These are phyloP conservation scores for Galaxias olidus DNA, from an alignment of 2,797 vertebrate genomes.

Conservation along the genomic window DNA sequence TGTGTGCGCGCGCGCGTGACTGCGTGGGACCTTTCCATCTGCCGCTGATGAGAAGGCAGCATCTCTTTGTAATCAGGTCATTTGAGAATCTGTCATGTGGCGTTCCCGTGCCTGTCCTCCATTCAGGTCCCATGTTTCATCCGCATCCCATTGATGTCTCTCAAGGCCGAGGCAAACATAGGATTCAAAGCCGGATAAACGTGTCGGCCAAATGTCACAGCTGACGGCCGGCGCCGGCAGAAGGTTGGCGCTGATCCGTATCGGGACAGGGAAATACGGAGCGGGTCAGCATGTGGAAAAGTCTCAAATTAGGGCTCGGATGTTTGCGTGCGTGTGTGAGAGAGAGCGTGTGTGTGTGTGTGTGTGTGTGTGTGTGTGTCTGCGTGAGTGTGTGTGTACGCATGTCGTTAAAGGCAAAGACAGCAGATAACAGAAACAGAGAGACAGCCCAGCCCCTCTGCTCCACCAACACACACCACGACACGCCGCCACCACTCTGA, in stretches of 20 bases:
- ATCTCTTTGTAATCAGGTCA: no score
- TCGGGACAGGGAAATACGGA: not conserved
- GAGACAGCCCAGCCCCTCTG: no score
- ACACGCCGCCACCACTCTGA: no score
- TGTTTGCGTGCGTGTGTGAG: not conserved
- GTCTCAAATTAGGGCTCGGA: no score
- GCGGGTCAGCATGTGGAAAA: no score
- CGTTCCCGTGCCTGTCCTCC: no score
- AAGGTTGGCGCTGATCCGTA: not conserved
- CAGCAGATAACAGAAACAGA: no score
- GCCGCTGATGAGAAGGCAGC: no score
- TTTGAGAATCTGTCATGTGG: no score
- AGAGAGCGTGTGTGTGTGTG: not conserved
- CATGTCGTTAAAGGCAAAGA: no score
- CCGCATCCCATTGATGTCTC: not conserved
- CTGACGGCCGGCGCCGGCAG: not conserved
- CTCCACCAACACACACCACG: no score
- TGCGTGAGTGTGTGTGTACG: not conserved
- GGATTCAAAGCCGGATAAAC: slow-evolving; percentile 2
- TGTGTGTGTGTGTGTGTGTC: slow-evolving; percentile 2
- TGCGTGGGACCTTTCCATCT: not conserved
- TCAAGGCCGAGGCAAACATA: not conserved
- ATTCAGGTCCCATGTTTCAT: no score
- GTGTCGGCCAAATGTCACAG: not conserved
- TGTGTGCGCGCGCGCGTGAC: not conserved